phyloP scores from a whole-genome alignment of 2,888 invertebrate species.

The Bimastos eiseni region DNA sequence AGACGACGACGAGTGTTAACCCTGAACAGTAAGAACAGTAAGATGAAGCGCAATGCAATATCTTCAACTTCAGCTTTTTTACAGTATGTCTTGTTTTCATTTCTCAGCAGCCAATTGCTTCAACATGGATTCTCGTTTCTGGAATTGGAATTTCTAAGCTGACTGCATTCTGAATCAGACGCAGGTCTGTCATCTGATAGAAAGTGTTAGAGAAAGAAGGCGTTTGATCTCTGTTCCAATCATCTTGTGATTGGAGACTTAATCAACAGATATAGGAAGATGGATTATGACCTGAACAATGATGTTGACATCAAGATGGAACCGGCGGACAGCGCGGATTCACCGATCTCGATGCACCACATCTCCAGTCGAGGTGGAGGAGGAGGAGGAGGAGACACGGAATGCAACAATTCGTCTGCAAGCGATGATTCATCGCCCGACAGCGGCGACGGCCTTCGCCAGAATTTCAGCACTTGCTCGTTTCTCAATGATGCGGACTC shows the following conservation, averaged over 20 bases:
- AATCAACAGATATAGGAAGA: too few species aligned
- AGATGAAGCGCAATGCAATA: neutral
- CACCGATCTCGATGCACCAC: slow-evolving; percentile 32
- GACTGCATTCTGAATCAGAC: neutral
- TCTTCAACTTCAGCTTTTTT: neutral
- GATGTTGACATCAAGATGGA: slow-evolving; percentile 43
- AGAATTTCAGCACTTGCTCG: slow-evolving; percentile 35
- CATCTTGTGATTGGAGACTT: neutral
- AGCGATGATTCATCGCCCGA: slow-evolving; percentile 31
- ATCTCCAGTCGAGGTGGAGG: neutral
- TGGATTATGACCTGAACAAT: slow-evolving; percentile 41
- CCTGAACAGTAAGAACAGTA: neutral
- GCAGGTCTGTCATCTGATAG: neutral
- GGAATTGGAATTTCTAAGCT: neutral
- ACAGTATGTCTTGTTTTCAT: neutral
- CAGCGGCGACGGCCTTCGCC: slow-evolving; percentile 26
- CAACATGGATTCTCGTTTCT: neutral
- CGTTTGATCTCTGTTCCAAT: neutral
- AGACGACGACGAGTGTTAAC: neutral
- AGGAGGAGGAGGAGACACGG: neutral
- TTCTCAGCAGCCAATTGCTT: neutral
- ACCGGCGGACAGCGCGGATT: slow-evolving; percentile 39
- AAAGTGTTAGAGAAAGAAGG: neutral
- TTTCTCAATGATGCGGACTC: slow-evolving; percentile 38
- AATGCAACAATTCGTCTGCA: neutral